A percentile compares a stretch with the other conserved stretches of the same genome.
These are phyloP conservation scores for Iselma pallidipennis DNA, from an alignment of 2,888 invertebrate species.

Conservation along the genomic window DNA sequence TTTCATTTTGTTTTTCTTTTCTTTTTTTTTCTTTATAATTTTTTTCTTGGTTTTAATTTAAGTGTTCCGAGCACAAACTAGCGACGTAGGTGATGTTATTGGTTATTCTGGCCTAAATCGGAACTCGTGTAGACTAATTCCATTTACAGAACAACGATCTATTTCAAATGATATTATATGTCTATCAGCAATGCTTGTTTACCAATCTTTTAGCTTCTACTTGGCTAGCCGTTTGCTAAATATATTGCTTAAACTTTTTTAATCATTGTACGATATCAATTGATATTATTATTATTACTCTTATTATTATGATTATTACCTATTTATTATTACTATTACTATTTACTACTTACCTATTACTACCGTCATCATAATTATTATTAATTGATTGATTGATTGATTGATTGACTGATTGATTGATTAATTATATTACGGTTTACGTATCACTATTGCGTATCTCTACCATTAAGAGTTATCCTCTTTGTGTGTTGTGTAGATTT, in stretches of 20 bases:
- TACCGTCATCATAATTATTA: not conserved
- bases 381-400: not conserved
- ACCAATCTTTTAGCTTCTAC: conserved; percentile 55
- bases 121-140: conserved; percentile 58
- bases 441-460: conserved; percentile 51
- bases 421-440: conserved; percentile 45
- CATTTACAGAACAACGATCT: conserved; percentile 58
- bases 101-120: conserved; percentile 57
- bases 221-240: conserved; percentile 53
- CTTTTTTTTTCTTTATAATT: too few species aligned
- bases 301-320: conserved; percentile 35
- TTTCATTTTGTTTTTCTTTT: too few species aligned
- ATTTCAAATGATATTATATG: conserved; percentile 54
- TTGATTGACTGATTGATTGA: too few species aligned
- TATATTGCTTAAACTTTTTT: conserved; percentile 45
- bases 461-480: conserved; percentile 54
- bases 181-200: conserved; percentile 56
- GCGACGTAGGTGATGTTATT: conserved; percentile 49
- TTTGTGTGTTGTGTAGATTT: conserved; percentile 59
- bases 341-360: conserved; percentile 18
- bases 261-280: conserved; percentile 37
- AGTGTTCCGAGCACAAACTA: conserved; percentile 48
- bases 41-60: not conserved
- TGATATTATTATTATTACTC: conserved; percentile 36
- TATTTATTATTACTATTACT: conserved; percentile 37